phyloP scores from a whole-genome alignment of 1,140 invertebrate genomes.

The Trichonephila clavata region DNA sequence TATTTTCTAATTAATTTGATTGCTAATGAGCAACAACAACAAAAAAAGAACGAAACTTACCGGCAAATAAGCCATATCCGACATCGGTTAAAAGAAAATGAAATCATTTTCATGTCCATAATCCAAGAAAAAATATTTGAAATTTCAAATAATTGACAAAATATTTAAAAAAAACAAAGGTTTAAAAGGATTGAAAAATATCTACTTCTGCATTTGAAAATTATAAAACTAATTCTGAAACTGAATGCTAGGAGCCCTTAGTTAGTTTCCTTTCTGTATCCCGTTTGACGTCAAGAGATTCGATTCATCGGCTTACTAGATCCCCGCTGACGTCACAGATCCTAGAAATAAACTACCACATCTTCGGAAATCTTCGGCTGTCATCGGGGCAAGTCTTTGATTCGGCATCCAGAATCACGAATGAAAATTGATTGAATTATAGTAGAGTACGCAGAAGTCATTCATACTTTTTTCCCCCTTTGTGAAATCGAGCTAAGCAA shows the following conservation, averaged over 20 bases:
- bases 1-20: too few species aligned
- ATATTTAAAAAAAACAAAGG: too few species aligned
- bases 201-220: background rate
- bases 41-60: background rate
- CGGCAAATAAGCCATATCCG: background rate
- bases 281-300: slow-evolving; percentile 2
- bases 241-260: background rate
- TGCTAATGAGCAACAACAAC: background rate
- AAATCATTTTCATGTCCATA: background rate
- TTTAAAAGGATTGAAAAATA: background rate
- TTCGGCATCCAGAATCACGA: background rate
- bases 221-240: background rate
- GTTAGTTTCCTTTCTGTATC: background rate
- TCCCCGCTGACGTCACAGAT: background rate
- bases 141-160: background rate
- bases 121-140: background rate
- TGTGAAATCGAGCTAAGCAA: too few species aligned
- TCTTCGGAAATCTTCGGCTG: slow-evolving; percentile 18
- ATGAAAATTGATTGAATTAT: background rate
- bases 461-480: too few species aligned
- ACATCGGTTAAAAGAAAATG: background rate
- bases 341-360: background rate
- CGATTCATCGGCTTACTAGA: background rate
- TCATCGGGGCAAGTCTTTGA: too few species aligned
- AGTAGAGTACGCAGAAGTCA: too few species aligned